Conservation (phyloP, 2,113 vertebrate genomes). For the Hemiprocne comata region DNA sequence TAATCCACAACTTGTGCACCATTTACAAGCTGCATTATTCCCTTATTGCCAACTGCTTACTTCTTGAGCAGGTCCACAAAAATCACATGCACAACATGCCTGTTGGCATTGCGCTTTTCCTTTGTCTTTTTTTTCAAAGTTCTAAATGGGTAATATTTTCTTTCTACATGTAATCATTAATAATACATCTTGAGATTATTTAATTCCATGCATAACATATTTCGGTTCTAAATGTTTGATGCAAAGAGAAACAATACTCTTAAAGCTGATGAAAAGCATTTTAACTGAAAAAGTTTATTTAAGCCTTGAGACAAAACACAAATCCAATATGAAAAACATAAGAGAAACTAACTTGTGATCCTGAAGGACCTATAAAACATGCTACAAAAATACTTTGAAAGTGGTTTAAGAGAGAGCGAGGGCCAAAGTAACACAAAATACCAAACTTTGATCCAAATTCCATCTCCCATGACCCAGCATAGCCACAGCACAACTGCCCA, state of each 20-base stretch:
- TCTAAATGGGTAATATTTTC: background rate
- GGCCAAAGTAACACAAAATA: background rate
- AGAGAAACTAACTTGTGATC: background rate
- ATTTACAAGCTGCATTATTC: background rate
- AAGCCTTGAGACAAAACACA: background rate
- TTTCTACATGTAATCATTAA: background rate
- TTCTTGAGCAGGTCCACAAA: background rate
- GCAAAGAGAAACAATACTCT: background rate
- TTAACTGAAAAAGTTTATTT: background rate
- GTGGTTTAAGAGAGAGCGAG: background rate
- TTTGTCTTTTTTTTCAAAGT: background rate
- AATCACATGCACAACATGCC: rapidly evolving
- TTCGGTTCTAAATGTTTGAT: background rate
- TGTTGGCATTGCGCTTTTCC: background rate
- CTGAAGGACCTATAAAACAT: constrained; percentile 16
- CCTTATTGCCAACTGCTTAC: background rate
- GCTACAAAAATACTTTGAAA: constrained; percentile 28
- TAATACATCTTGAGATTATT: background rate
- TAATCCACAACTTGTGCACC: background rate
- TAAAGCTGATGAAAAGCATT: background rate
- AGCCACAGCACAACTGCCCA: background rate
- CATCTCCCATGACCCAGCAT: background rate
- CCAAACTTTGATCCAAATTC: background rate
- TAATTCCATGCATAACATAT: background rate
- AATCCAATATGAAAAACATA: background rate